Evolutionary conservation across 37 sponge, comb jelly and placozoan genomes (phyloP), one percentile per base, ranked within the genome.

Genomic region (Halisarca cf. caerulea): DNA sequence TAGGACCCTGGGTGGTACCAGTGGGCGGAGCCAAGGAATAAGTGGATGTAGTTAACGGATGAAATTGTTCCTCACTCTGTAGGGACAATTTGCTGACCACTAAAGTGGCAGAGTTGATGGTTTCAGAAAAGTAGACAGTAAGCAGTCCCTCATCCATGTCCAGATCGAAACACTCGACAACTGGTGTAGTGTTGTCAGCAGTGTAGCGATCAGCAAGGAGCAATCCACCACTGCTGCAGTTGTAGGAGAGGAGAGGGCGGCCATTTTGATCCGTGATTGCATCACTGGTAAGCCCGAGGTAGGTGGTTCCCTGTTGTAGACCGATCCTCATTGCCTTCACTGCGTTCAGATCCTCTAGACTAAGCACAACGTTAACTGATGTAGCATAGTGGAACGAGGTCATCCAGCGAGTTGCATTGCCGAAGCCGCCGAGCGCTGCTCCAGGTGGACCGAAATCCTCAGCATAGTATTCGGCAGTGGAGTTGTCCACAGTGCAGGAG

Each of bases 341-440:
- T 8, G 58, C 79, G 85, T 96, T 96, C 71, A 93, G 57, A 60
- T 96, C 97, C 37, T 68, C 41, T 2, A 91, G 88, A 37, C 84
- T 68, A 0, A 96, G 38, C 18, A 39, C 75, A 59, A 96, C 85
- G 21, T 89, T 59, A 11, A 91, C 73, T 32, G 59, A 34, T 38
- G 85, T 86, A 17, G 80, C 59, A 55, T 96, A 96, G 37, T 88
- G 85, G 66, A 85, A 89, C 18, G 87, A 66, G 0, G 94, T 93
- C 24, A 80, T 84, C 96, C 96, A 96, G 55, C 78, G 90, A 9
- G 89, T 28, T n/a, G 96, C 87, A 81, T 84, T 93, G 3, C 96
- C 96, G 84, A 84, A 96, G 39, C 88, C 96, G 15, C 81, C 85
- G 75, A 85, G 82, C 25, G 83, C 87, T 66, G 79, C 84, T 4